Base-by-base conservation (phyloP, 2,888 invertebrate species). In the Isoperla grammatica region DNA sequence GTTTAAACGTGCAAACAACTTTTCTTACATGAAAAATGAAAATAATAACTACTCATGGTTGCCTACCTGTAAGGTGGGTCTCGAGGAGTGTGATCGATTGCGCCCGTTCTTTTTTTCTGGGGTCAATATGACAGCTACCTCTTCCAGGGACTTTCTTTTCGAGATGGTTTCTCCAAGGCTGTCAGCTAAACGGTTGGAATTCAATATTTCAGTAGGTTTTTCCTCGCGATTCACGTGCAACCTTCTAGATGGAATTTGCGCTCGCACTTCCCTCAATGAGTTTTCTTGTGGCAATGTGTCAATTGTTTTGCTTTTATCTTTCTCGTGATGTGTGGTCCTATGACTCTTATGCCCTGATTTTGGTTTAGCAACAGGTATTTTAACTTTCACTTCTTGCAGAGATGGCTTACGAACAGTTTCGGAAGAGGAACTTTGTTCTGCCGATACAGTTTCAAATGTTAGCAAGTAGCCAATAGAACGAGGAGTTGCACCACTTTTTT, bases 221-320 rank as follows among this genome's bases (percentile, higher is more conserved):
- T 60, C 23, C 35, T 19, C 37, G 19, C 45, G 39, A 40, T 29
- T 22, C n/a, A 42, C 23, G 19, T 45, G 35, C 29, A 15, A 49
- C 57, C n/a, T 45, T 22, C 22, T 60, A 39, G 46, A 22, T 6
- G 29, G 29, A 29, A 29, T 49, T 64, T 64, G 22, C 69, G 65
- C 54, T 71, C 70, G 59, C 67, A 67, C 45, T 67, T 65, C 61
- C 71, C 72, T 20, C 62, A 56, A 37, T 48, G 61, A 48, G 64
- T 63, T 20, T 58, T 61, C 61, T 48, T 57, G 39, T 57, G 46
- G 22, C 45, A 56, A 54, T 49, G 54, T 50, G 17, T 45, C 48
- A 11, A 15, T 58, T 22, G 49, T 6, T 64, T 57, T 15, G 63
- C 29, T 29, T 29, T 29, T 22, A 11, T 19, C 15, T 55, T 62